phyloP scores from a whole-genome alignment of 2,113 vertebrate species.

The Montifringilla adamsi region DNA sequence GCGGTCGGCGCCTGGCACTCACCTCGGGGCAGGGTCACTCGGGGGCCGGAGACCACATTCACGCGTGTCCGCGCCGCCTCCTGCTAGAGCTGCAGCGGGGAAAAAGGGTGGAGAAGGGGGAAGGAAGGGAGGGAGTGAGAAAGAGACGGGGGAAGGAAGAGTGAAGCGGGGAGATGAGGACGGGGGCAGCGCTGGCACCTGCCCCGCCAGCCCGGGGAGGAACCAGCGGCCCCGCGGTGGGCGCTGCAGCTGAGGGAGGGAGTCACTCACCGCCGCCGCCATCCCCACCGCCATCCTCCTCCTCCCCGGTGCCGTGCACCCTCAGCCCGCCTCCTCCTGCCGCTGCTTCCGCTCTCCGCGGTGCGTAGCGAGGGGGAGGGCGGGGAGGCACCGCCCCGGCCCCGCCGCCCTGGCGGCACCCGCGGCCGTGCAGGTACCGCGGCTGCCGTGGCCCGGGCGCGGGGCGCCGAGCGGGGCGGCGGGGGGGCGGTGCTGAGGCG shows the following conservation, averaged over 20 bases:
- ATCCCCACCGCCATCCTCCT: not conserved
- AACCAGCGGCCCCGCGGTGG: not conserved
- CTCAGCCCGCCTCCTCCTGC: conserved; percentile 45
- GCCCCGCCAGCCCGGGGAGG: not conserved
- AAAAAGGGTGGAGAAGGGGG: not conserved
- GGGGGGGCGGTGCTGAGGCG: too few relatives aligned
- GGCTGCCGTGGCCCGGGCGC: not conserved
- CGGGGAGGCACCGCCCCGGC: not conserved
- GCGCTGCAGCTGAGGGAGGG: not conserved
- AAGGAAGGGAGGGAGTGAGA: not conserved
- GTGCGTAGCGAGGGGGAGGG: conserved; percentile 9
- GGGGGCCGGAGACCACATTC: not conserved
- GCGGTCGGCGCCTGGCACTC: not conserved
- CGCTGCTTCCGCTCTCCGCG: conserved; percentile 40
- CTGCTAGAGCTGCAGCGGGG: not conserved
- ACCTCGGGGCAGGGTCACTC: conserved; percentile 1
- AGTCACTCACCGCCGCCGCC: not conserved
- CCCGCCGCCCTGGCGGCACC: not conserved
- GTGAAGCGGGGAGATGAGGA: not conserved
- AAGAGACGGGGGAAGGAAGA: not conserved
- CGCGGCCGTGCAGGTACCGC: not conserved
- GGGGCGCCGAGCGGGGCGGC: not conserved
- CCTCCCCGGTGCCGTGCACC: not conserved
- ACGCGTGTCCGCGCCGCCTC: not conserved
- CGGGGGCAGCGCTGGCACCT: not conserved